Conservation (phyloP, 1,140 invertebrate species). For the Arion vulgaris region DNA sequence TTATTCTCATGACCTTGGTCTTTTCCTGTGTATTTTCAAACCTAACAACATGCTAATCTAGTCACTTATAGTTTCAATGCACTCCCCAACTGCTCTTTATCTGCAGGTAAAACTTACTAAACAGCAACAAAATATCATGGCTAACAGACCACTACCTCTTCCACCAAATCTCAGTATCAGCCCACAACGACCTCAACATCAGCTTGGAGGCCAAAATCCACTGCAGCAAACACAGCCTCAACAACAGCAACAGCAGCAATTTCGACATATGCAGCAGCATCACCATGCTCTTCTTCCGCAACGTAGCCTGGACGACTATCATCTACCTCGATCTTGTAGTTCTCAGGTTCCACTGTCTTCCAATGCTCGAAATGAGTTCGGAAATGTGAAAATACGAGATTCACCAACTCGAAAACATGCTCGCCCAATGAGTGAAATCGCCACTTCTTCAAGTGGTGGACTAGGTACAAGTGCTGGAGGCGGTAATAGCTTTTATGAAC, state of each 20-base stretch:
- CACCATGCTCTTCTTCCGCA: conserved; percentile 2
- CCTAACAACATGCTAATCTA: too few species aligned
- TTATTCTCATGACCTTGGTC: too few species aligned
- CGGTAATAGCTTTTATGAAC: conserved; percentile 4
- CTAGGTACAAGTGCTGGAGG: neutral
- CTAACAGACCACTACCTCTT: conserved; percentile 29
- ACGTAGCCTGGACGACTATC: conserved; percentile 43
- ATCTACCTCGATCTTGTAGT: conserved; percentile 39
- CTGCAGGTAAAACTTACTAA: neutral
- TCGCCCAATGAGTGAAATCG: conserved; percentile 44
- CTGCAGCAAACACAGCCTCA: neutral
- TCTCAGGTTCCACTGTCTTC: conserved; percentile 38
- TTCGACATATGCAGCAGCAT: neutral
- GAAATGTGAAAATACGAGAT: conserved; percentile 30
- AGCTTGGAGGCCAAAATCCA: neutral
- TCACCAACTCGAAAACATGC: conserved; percentile 37
- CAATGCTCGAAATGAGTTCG: neutral
- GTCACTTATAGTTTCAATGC: too few species aligned
- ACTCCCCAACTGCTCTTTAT: too few species aligned
- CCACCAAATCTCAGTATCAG: neutral
- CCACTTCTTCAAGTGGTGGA: conserved; percentile 31
- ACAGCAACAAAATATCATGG: conserved; percentile 28
- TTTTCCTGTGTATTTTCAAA: too few species aligned
- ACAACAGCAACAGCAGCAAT: neutral
- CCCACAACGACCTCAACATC: conserved; percentile 14